Base-by-base conservation (phyloP, 23 tunicate genomes). In the Halocynthia aurantium region DNA sequence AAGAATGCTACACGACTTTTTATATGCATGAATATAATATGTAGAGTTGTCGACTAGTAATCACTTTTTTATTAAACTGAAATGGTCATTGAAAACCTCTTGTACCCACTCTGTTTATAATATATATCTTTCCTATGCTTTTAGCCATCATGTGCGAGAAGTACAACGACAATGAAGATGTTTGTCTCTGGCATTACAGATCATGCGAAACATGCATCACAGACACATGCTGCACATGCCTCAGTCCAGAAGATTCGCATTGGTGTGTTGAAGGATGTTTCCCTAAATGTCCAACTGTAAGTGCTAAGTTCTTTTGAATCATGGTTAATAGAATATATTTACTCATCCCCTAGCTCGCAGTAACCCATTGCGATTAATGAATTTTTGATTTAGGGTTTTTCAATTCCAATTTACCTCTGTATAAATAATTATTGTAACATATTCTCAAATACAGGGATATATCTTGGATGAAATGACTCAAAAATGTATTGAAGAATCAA, bases 261-360 rank as follows among this genome's bases (percentile, higher is more conserved):
- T 84, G 87, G 87, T 84, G 87, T 58, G 87, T 84, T 21, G 87
- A 84, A 55, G 87, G 87, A 6, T 84, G 87, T 77, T 84, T 84
- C 81, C 87, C 87, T 53, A 84, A 84, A 56, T 84, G 87, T 55
- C 87, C 87, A 0, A 65, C 69, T 10, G 86, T 82, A 64, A 74
- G 85, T 69, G 7, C 40, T 0, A 76, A 44, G 60, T 2, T 18
- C 2, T 11, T 18, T 12, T 68, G 40, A 58, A 15, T 4, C n/a
- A 13, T 13, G 64, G 64, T 58, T 57, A 13, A 57, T 10, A 57
- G 12, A 13, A 57, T 57, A 57, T 57, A 57, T 10, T 10, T n/a
- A n/a, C n/a, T n/a, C n/a, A n/a, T n/a, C n/a, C n/a, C n/a, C n/a
- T n/a, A n/a, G n/a, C n/a, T n/a, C n/a, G n/a, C n/a, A n/a, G n/a